Conservation (phyloP, 2,113 vertebrate genomes). For the Stegastes partitus region DNA sequence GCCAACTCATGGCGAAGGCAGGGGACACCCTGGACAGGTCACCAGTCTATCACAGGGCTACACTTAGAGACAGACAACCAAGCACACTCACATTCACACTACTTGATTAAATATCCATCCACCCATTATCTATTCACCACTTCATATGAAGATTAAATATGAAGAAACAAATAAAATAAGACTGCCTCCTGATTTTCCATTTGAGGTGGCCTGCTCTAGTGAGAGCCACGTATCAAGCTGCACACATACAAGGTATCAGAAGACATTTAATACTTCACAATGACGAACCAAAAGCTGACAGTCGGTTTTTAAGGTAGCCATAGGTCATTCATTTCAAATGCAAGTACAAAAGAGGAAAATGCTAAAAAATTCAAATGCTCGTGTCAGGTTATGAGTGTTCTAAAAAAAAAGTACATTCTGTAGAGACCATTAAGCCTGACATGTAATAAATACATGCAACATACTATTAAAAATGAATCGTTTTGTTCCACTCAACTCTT, state of each 20-base stretch:
- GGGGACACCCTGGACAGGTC: too few species aligned
- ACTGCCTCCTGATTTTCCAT: slow-evolving; percentile 16
- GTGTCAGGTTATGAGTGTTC: slow-evolving; percentile 20
- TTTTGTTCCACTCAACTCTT: slow-evolving; percentile 21
- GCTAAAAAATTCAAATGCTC: slow-evolving; percentile 40
- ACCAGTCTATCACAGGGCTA: too few species aligned
- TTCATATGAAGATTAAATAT: too few species aligned
- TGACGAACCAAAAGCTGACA: not conserved
- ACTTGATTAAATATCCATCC: too few species aligned
- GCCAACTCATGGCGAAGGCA: too few species aligned
- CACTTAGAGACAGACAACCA: too few species aligned
- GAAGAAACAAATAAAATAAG: too few species aligned
- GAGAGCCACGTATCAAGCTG: slow-evolving; percentile 28
- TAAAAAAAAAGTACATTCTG: slow-evolving; percentile 19
- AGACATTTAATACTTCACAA: slow-evolving; percentile 11
- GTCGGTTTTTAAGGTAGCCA: slow-evolving; percentile 21
- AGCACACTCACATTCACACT: too few species aligned
- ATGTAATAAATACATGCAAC: slow-evolving; percentile 55
- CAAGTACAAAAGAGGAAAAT: not conserved
- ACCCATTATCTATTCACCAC: too few species aligned
- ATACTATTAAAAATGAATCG: slow-evolving; percentile 30
- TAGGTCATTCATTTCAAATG: slow-evolving; percentile 11
- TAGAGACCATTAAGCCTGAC: slow-evolving; percentile 28
- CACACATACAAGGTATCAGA: slow-evolving; percentile 8
- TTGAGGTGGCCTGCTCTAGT: slow-evolving; percentile 20